Conservation (phyloP, 2,797 vertebrate genomes). For the Naso thynnoides region DNA sequence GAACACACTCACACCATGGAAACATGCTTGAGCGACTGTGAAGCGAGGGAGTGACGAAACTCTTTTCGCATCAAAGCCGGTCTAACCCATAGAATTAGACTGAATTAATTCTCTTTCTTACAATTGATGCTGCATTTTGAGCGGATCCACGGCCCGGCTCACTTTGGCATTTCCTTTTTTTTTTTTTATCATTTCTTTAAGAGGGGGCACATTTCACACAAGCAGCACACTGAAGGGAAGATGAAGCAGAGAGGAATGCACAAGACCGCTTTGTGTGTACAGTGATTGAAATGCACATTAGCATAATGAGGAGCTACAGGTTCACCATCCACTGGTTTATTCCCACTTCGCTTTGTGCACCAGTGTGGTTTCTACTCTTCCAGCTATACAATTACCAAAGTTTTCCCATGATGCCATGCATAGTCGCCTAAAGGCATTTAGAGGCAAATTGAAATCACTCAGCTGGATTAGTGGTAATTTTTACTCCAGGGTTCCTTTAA, state of each 20-base stretch:
- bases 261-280: neutral
- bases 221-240: neutral
- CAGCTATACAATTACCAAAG: neutral
- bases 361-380: neutral
- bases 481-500: neutral
- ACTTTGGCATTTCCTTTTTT: constrained; percentile 1
- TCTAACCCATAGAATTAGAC: constrained; percentile 14
- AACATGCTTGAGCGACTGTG: constrained; percentile 21
- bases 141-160: neutral
- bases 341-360: neutral
- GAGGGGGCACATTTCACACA: neutral
- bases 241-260: constrained; percentile 7
- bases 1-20: constrained; percentile 6
- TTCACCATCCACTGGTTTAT: neutral
- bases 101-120: constrained; percentile 23
- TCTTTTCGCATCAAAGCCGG: constrained; percentile 16
- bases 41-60: neutral
- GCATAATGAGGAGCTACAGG: neutral
- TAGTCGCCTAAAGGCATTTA: neutral
- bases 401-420: constrained; percentile 12
- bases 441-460: constrained; percentile 2
- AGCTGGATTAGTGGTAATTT: neutral
- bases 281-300: neutral
- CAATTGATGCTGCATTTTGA: constrained; percentile 16
- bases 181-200: constrained; percentile 16